Evolutionary conservation across 2,888 invertebrate genomes (phyloP).

Genomic region (Cyaniris semiargus): DNA sequence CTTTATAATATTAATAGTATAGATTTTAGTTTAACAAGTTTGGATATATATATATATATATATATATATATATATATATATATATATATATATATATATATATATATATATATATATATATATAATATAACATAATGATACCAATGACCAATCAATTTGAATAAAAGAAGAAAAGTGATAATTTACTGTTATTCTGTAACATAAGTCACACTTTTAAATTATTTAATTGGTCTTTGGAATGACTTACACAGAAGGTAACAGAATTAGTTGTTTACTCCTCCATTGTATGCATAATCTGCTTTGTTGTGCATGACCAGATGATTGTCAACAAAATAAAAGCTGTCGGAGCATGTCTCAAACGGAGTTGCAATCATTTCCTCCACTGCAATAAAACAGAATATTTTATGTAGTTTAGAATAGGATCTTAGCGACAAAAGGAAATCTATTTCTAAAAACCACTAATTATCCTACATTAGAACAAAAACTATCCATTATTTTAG

Average conservation of each 20-base stretch:
- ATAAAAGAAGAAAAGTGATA: background rate
- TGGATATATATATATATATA: too few species aligned
- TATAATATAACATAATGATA: too few species aligned
- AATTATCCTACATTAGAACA: background rate
- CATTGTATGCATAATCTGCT: conserved; percentile 98
- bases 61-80: too few species aligned
- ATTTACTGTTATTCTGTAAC: background rate
- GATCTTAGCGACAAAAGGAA: too few species aligned
- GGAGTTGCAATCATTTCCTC: conserved; percentile 98
- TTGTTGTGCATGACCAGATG: conserved; percentile 99
- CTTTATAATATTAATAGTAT: too few species aligned
- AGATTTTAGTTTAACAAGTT: background rate
- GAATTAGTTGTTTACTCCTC: conserved; percentile 80
- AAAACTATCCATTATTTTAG: too few species aligned
- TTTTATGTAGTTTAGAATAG: background rate
- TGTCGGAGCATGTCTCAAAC: conserved; percentile 98
- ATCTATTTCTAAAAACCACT: too few species aligned
- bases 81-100: too few species aligned
- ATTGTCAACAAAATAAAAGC: conserved; percentile 99
- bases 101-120: too few species aligned
- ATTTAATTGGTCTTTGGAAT: conserved; percentile 1
- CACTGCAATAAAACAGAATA: conserved; percentile 81
- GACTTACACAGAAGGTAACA: background rate
- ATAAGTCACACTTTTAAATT: background rate
- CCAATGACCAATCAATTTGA: background rate